Percentiles rank a stretch among this genome's conserved stretches.
phyloP scores from a whole-genome alignment of 2,113 vertebrate genomes.

The Anarrhichthys ocellatus region DNA sequence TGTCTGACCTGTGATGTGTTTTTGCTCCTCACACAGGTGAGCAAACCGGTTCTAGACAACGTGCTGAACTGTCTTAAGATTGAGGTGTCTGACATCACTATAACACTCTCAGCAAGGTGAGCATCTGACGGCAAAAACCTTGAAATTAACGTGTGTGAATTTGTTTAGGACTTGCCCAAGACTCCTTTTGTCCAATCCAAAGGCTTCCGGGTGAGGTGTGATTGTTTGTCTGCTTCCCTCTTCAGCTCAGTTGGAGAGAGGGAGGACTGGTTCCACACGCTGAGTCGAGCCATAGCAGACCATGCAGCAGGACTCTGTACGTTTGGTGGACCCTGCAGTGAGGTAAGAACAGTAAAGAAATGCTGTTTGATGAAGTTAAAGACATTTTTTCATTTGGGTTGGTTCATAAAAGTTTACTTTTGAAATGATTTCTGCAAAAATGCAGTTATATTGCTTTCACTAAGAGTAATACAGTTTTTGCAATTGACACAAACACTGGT shows the following conservation, averaged over 20 bases:
- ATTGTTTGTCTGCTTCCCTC: slow-evolving; percentile 16
- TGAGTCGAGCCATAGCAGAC: slow-evolving; percentile 89
- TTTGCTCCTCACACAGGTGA: slow-evolving; percentile 83
- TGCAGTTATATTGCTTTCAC: neutral
- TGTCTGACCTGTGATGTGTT: slow-evolving; percentile 17
- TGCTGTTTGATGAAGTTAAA: neutral
- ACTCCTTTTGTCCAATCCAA: neutral
- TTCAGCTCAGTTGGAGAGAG: slow-evolving; percentile 90
- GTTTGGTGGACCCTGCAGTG: slow-evolving; percentile 78
- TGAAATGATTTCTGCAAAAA: neutral
- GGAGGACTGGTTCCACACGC: slow-evolving; percentile 93
- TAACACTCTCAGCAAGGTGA: slow-evolving; percentile 92
- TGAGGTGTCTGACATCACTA: slow-evolving; percentile 88
- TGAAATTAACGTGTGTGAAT: neutral
- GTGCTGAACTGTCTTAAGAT: slow-evolving; percentile 90
- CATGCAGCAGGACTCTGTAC: slow-evolving; percentile 84
- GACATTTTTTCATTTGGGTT: neutral
- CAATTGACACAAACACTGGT: neutral
- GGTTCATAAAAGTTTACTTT: neutral
- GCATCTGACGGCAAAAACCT: neutral
- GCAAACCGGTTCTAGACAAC: slow-evolving; percentile 86
- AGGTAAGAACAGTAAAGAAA: slow-evolving; percentile 56
- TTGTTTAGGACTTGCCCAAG: neutral
- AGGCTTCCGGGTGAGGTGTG: neutral
- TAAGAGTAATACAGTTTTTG: neutral